Percentiles rank a stretch among this genome's conserved stretches.
phyloP scores from a whole-genome alignment of 2,888 invertebrate genomes.

The Trachelus iudaicus region DNA sequence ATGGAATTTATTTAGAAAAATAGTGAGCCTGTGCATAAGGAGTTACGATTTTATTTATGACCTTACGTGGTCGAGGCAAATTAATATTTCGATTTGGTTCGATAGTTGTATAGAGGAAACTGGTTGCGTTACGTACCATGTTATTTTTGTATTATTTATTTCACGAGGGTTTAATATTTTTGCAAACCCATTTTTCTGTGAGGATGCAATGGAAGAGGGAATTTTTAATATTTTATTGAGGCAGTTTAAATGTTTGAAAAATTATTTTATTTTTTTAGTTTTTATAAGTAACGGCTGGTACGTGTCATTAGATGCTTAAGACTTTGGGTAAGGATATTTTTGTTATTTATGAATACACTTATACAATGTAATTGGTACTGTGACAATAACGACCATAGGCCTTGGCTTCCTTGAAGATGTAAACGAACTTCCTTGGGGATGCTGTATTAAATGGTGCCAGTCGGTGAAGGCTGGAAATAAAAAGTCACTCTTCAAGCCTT shows the following conservation, averaged over 20 bases:
- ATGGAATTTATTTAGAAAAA: not conserved
- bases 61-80: not conserved
- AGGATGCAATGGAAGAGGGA: not conserved
- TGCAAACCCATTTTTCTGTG: not conserved
- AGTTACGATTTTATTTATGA: not conserved
- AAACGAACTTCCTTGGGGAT: not conserved
- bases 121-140: not conserved
- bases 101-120: not conserved
- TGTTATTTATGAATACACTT: not conserved
- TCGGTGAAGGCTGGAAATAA: not conserved
- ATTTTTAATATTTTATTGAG: not conserved
- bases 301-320: not conserved
- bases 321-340: not conserved
- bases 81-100: not conserved
- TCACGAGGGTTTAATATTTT: no score
- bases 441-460: not conserved
- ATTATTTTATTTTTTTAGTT: not conserved
- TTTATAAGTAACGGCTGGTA: not conserved
- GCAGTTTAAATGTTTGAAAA: not conserved
- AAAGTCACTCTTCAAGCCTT: not conserved
- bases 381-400: not conserved
- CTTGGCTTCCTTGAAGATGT: not conserved
- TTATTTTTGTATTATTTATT: not conserved
- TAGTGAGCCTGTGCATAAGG: not conserved
- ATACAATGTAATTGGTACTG: not conserved